Percentiles rank a stretch among this genome's conserved stretches.
Conservation (phyloP, 2,888 invertebrate genomes). For the Autographa pulchrina region DNA sequence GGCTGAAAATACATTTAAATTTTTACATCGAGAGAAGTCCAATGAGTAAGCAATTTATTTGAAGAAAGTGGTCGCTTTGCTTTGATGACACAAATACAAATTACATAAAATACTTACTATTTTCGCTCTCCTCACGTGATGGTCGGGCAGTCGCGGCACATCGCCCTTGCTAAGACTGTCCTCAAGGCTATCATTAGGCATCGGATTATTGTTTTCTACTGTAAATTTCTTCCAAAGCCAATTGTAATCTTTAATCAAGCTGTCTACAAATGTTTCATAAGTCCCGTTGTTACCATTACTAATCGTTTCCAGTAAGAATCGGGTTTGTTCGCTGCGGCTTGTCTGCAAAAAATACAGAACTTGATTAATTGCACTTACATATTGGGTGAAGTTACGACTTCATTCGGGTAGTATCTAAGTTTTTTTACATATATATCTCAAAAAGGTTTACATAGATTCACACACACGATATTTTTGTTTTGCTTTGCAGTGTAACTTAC, state of each 20-base stretch:
- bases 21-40: too few species aligned
- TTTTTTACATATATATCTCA: not conserved
- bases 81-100: not conserved
- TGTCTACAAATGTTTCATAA: slow-evolving; percentile 88
- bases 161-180: slow-evolving; percentile 88
- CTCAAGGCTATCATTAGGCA: slow-evolving; percentile 82
- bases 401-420: not conserved
- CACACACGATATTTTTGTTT: too few species aligned
- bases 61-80: too few species aligned
- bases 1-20: too few species aligned
- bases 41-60: too few species aligned
- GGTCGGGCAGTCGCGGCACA: slow-evolving; percentile 88
- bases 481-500: not conserved
- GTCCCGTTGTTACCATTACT: slow-evolving; percentile 81
- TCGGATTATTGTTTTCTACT: slow-evolving; percentile 71
- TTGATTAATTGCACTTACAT: slow-evolving; percentile 6
- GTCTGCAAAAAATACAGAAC: slow-evolving; percentile 70
- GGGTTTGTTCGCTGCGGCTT: slow-evolving; percentile 75
- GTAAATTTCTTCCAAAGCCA: slow-evolving; percentile 89
- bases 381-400: not conserved
- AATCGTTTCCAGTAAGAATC: slow-evolving; percentile 79
- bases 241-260: slow-evolving; percentile 87
- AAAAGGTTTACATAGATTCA: not conserved
- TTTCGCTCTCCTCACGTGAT: slow-evolving; percentile 85
- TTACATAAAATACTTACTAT: slow-evolving; percentile 77